Conservation (phyloP, 2,797 vertebrate genomes). For the Lagocephalus sceleratus region DNA sequence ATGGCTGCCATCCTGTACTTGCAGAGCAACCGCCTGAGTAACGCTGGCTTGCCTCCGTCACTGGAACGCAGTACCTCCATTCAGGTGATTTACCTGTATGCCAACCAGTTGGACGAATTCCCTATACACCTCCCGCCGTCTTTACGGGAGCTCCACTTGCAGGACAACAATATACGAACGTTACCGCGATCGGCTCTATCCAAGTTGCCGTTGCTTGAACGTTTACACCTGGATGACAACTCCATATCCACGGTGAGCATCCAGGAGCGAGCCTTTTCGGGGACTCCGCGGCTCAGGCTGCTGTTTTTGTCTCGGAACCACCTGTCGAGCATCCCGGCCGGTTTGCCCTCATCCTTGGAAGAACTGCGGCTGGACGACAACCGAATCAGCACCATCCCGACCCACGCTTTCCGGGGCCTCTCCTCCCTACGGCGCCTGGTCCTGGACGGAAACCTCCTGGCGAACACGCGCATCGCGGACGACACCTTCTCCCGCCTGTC, state of each 20-base stretch:
- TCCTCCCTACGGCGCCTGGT: constrained; percentile 85
- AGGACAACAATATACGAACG: constrained; percentile 93
- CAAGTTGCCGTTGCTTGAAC: constrained; percentile 87
- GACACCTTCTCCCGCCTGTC: constrained; percentile 86
- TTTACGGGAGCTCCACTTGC: constrained; percentile 90
- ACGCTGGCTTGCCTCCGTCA: constrained; percentile 83
- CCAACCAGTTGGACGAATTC: constrained; percentile 90
- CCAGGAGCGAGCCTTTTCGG: constrained; percentile 92
- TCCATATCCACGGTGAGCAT: constrained; percentile 95
- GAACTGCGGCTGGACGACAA: constrained; percentile 93
- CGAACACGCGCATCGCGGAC: constrained; percentile 92
- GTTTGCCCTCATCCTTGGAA: constrained; percentile 87
- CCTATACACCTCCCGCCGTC: constrained; percentile 87
- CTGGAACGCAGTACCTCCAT: constrained; percentile 80
- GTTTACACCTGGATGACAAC: constrained; percentile 94
- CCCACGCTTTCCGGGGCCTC: constrained; percentile 89
- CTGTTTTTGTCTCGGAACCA: constrained; percentile 93
- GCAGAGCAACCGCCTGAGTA: constrained; percentile 94
- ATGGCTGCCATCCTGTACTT: constrained; percentile 93
- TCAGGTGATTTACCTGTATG: constrained; percentile 90
- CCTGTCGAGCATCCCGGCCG: constrained; percentile 91
- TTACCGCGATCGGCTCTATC: constrained; percentile 84
- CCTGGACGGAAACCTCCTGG: constrained; percentile 91
- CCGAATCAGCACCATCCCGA: constrained; percentile 91
- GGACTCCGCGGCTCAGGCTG: constrained; percentile 82